Conservation (phyloP, 2,888 invertebrate species). For the Spodoptera picta region DNA sequence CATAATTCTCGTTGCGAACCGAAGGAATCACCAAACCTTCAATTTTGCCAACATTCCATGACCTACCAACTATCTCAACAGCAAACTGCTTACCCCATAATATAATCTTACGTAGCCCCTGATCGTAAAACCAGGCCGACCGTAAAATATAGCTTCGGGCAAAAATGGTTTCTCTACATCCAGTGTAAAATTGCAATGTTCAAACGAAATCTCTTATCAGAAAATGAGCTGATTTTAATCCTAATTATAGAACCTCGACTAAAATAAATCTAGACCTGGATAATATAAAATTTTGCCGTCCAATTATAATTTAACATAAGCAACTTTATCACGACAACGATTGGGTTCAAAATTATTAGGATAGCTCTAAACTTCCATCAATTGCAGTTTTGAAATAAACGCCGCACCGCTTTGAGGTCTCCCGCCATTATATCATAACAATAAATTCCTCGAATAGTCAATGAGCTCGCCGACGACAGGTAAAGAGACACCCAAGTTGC, state of each 20-base stretch:
- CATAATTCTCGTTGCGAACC: not conserved
- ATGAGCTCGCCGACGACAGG: constrained; percentile 45
- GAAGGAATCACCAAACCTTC: not conserved
- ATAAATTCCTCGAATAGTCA: constrained; percentile 31
- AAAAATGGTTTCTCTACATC: constrained; percentile 27
- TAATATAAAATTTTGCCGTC: not conserved
- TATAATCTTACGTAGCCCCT: constrained; percentile 27
- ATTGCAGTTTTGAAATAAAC: constrained; percentile 22
- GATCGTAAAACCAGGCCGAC: constrained; percentile 29
- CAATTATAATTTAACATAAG: constrained; percentile 11
- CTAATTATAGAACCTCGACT: not conserved
- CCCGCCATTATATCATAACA: constrained; percentile 34
- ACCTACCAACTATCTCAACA: constrained; percentile 4
- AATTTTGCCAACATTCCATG: not conserved
- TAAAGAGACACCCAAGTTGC: constrained; percentile 46
- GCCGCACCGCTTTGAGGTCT: constrained; percentile 40
- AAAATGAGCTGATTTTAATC: constrained; percentile 9
- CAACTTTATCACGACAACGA: constrained; percentile 1
- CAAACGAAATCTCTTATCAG: constrained; percentile 12
- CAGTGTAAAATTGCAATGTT: constrained; percentile 41
- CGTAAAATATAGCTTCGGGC: constrained; percentile 34
- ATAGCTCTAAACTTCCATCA: constrained; percentile 19
- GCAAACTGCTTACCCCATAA: constrained; percentile 32
- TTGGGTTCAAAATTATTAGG: constrained; percentile 8
- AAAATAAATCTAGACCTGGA: constrained; percentile 1